A percentile compares a stretch with the other conserved stretches of the same genome.
phyloP scores from a whole-genome alignment of 2,888 invertebrate genomes.

The Drosophila birchii region DNA sequence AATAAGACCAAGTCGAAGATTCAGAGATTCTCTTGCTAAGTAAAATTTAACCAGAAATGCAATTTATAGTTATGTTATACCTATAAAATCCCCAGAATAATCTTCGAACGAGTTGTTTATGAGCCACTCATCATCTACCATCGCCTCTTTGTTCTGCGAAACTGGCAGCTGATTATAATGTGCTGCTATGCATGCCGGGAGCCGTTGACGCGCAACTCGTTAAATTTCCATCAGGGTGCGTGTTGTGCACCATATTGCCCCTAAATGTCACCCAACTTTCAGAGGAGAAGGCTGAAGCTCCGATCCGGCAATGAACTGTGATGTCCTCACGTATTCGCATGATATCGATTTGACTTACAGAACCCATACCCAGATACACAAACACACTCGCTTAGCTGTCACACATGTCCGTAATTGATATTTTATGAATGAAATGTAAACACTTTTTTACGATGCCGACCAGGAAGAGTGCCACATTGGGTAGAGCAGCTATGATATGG shows the following conservation, averaged over 20 bases:
- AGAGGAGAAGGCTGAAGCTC: conserved; percentile 29
- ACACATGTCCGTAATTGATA: conserved; percentile 80
- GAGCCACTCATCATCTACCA: conserved; percentile 18
- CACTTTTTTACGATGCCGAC: conserved; percentile 67
- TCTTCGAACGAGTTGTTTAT: conserved; percentile 66
- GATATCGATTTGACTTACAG: conserved; percentile 77
- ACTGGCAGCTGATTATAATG: conserved; percentile 73
- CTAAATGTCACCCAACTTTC: conserved; percentile 62
- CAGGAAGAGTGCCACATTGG: conserved; percentile 8
- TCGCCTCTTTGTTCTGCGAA: conserved; percentile 16
- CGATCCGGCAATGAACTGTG: conserved; percentile 71
- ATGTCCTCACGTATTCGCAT: conserved; percentile 78
- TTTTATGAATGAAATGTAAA: conserved; percentile 81
- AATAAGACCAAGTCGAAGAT: background rate
- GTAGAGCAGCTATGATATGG: background rate
- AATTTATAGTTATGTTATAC: background rate
- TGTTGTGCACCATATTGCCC: conserved; percentile 71
- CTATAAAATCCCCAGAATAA: background rate
- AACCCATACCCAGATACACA: conserved; percentile 38
- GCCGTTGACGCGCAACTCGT: conserved; percentile 66
- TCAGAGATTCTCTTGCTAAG: too few species aligned
- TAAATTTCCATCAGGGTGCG: conserved; percentile 77
- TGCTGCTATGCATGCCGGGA: conserved; percentile 52
- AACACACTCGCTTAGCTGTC: conserved; percentile 56
- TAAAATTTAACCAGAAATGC: too few species aligned